These are phyloP conservation scores for Chelonia mydas DNA, from an alignment of 2,797 vertebrate genomes.

Conservation along the genomic window DNA sequence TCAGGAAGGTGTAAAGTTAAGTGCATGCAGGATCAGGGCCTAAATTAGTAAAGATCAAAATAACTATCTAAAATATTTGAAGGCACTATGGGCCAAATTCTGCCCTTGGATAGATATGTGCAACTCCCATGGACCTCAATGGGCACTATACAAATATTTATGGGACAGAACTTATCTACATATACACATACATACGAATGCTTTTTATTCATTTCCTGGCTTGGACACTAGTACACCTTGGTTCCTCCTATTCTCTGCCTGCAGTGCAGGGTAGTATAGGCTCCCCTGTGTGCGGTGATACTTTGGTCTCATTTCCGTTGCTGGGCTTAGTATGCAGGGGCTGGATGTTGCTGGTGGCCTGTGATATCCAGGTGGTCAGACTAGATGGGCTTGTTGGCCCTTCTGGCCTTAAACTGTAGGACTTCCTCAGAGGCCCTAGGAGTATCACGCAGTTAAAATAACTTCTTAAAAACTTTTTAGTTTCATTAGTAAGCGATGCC, in stretches of 20 bases:
- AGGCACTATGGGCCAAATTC: background rate
- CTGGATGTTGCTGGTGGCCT: background rate
- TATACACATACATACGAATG: background rate
- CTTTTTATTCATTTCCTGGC: background rate
- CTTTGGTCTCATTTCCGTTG: background rate
- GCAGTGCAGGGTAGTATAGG: background rate
- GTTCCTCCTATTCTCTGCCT: background rate
- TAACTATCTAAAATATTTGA: background rate
- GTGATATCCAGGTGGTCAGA: background rate
- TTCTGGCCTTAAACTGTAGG: background rate
- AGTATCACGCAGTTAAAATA: slow-evolving; percentile 2
- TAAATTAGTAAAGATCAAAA: background rate
- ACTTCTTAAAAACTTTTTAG: background rate
- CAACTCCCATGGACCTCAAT: background rate
- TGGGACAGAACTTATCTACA: background rate
- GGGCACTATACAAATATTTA: background rate
- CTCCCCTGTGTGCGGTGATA: background rate
- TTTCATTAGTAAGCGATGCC: background rate
- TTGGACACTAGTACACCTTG: background rate
- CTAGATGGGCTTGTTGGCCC: background rate
- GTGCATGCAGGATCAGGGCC: background rate
- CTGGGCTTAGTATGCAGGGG: background rate
- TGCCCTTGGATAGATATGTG: background rate
- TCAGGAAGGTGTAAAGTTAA: background rate
- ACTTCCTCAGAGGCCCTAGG: background rate